A percentile compares a stretch with the other conserved stretches of the same genome.
Evolutionary conservation across 1,140 invertebrate species (phyloP).

Genomic region (Dreissena polymorpha): DNA sequence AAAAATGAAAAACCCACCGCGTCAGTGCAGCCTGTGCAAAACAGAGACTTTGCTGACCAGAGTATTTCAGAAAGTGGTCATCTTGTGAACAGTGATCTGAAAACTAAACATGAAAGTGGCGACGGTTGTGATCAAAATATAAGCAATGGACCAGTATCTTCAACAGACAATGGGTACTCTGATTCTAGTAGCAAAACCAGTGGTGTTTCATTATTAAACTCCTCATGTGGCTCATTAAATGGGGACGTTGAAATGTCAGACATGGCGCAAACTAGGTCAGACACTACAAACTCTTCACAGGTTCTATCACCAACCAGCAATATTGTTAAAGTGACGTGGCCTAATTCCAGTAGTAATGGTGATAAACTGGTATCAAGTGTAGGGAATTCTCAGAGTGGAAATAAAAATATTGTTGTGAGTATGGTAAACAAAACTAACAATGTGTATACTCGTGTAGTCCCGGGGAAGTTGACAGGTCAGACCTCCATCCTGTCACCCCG

Average conservation of each 20-base stretch:
- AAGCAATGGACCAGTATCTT: conserved; percentile 62
- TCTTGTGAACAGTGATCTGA: conserved; percentile 24
- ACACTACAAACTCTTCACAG: neutral
- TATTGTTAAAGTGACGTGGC: conserved; percentile 54
- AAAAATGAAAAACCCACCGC: conserved; percentile 74
- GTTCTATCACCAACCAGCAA: conserved; percentile 13
- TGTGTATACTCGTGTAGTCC: conserved; percentile 72
- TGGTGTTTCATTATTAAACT: conserved; percentile 65
- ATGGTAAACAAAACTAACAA: conserved; percentile 73
- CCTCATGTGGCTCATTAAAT: conserved; percentile 57
- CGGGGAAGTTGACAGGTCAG: conserved; percentile 60
- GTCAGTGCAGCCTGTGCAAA: conserved; percentile 74
- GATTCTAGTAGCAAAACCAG: conserved; percentile 56
- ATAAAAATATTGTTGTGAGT: conserved; percentile 74
- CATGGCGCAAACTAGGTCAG: conserved; percentile 23
- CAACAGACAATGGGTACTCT: conserved; percentile 58
- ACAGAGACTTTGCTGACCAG: conserved; percentile 60
- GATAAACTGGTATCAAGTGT: conserved; percentile 39
- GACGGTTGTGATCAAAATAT: conserved; percentile 57
- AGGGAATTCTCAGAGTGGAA: conserved; percentile 52
- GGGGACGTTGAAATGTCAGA: conserved; percentile 65
- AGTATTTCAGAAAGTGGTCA: conserved; percentile 7
- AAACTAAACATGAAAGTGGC: conserved; percentile 44
- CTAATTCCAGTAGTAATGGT: conserved; percentile 8
- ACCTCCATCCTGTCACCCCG: conserved; percentile 72